phyloP scores from a whole-genome alignment of 2,888 invertebrate species.

The Caenorhabditis sp. region DNA sequence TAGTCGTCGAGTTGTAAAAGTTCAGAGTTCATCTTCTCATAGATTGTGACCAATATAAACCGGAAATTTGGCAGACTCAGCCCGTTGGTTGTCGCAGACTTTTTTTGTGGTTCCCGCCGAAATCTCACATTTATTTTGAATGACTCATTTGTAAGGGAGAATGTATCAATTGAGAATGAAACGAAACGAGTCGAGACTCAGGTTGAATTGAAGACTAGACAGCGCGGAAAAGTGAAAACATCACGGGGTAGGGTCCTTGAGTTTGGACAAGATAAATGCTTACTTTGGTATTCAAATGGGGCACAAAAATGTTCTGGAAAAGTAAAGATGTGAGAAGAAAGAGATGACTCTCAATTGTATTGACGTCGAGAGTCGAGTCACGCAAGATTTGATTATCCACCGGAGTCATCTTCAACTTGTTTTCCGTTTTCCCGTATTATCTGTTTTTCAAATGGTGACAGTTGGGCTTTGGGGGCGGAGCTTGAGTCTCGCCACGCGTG shows the following conservation, averaged over 20 bases:
- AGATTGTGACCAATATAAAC: no score
- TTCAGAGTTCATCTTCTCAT: no score
- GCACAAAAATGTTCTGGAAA: constrained; percentile 29
- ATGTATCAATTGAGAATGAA: background rate
- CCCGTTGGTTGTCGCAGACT: background rate
- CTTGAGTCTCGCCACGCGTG: no score
- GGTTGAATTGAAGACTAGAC: no score
- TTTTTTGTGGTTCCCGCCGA: constrained; percentile 2
- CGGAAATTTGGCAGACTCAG: no score
- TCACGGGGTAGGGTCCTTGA: background rate
- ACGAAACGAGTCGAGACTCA: background rate
- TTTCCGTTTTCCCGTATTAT: background rate
- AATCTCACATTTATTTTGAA: constrained; percentile 1
- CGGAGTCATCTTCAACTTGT: constrained; percentile 4
- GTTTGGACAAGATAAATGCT: constrained; percentile 30
- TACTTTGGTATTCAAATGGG: constrained; percentile 44
- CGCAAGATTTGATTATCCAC: background rate
- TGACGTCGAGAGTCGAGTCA: constrained; percentile 2
- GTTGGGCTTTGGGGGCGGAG: no score
- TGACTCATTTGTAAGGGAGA: background rate
- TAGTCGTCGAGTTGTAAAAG: background rate
- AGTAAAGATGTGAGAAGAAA: background rate
- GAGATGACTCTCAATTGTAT: constrained; percentile 1
- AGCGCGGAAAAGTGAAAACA: background rate
- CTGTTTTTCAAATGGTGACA: background rate